Conservation (phyloP, 2,113 vertebrate genomes). For the Gymnobelideus leadbeateri region DNA sequence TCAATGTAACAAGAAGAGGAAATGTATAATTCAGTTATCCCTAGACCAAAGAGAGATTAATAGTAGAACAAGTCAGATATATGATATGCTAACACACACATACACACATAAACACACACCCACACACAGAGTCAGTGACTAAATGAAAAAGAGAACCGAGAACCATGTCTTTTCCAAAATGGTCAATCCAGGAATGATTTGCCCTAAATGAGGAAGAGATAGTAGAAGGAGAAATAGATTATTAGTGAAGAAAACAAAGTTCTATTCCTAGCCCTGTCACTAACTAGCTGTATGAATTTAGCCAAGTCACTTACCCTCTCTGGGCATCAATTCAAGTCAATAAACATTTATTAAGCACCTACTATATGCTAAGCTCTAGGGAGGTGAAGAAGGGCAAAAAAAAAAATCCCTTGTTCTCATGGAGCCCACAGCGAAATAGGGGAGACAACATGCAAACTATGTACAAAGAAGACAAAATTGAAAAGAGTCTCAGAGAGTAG, state of each 20-base stretch:
- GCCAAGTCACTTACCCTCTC: neutral
- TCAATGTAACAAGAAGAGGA: conserved; percentile 35
- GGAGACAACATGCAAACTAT: no score
- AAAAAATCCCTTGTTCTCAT: no score
- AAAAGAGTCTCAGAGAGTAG: no score
- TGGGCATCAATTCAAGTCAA: no score
- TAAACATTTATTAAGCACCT: no score
- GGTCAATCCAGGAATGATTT: neutral
- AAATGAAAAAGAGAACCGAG: neutral
- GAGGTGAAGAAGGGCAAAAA: no score
- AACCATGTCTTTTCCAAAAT: neutral
- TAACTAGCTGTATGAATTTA: neutral
- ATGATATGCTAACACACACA: neutral
- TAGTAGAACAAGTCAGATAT: conserved; percentile 3
- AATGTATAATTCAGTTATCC: neutral
- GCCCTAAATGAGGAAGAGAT: neutral
- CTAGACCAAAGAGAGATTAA: conserved; percentile 13
- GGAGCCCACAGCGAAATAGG: no score
- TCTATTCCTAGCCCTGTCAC: neutral
- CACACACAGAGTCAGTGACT: neutral
- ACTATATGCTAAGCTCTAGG: no score
- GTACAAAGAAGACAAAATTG: no score
- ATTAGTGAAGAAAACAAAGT: neutral
- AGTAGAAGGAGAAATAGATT: neutral
- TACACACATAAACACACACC: neutral